Percentiles rank a stretch among this genome's conserved stretches.
These are phyloP conservation scores for Hippopotamus amphibius DNA, from an alignment of 2,113 vertebrate species.

Conservation along the genomic window DNA sequence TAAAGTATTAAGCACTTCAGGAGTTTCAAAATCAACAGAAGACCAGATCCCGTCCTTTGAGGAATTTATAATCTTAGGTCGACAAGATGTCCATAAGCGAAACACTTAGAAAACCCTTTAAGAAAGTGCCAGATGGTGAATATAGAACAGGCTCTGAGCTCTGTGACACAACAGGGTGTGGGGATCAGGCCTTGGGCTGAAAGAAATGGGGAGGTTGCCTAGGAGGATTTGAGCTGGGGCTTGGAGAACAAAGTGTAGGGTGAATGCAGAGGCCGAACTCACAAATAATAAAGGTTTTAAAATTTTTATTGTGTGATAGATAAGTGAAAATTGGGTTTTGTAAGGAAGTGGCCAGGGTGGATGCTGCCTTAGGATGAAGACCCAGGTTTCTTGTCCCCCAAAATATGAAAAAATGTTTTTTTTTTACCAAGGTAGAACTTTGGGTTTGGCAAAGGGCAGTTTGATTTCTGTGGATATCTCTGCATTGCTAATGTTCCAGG, in stretches of 20 bases:
- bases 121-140: background rate
- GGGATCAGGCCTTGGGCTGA: background rate
- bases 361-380: constrained; percentile 20
- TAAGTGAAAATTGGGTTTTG: constrained; percentile 47
- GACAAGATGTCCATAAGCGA: constrained; percentile 8
- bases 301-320: constrained; percentile 40
- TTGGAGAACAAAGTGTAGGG: background rate
- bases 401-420: constrained; percentile 35
- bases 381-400: background rate
- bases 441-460: background rate
- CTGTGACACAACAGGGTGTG: background rate
- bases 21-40: constrained; percentile 44
- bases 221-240: background rate
- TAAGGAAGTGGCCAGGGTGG: background rate
- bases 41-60: constrained; percentile 45
- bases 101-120: constrained; percentile 1
- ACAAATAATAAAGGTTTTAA: constrained; percentile 19
- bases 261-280: background rate
- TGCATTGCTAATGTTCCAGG: background rate
- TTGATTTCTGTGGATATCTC: background rate
- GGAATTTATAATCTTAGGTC: constrained; percentile 47
- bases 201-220: background rate
- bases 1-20: constrained; percentile 24
- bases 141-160: background rate
- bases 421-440: background rate